Base-by-base conservation (phyloP, 2,113 vertebrate genomes). In the Neoarius graeffei region DNA sequence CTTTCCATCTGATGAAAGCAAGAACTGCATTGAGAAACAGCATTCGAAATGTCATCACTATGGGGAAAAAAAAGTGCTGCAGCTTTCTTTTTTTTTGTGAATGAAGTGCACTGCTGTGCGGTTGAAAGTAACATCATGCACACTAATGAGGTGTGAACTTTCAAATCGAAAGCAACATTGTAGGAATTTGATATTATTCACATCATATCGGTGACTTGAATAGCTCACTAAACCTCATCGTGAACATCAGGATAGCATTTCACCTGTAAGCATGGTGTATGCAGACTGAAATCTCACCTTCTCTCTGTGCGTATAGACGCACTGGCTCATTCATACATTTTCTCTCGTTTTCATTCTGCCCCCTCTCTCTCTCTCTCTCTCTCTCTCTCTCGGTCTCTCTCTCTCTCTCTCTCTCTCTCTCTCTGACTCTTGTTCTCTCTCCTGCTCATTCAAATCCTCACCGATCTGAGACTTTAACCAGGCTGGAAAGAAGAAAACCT, bases 1-100 rank as follows among this genome's bases (percentile, higher is more conserved):
- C 87, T 91, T 91, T 92, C 90, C 83, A 91, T 69, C 89, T 90
- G 48, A 87, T 87, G 90, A 89, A 92, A 93, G 88, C 81, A 42
- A 92, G 89, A 90, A 50, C 85, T 92, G 89, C 93, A 93, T 89
- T 89, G 89, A 74, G 87, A 91, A 92, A 88, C n/a, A 88, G 89
- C 92, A 52, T 89, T 91, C 90, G 56, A 77, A 86, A 91, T 88
- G 87, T 89, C 54, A 27, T 27, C 15, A 11, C 27, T 60, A 23
- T 23, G 8, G 79, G 42, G 3, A 23, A 60, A 81, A 81, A 76
- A 79, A 25, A n/a, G 9, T 23, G 7, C 50, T 54, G 50, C 50
- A 15, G 50, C 76, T 54, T 54, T 25, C 27, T 5, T 54, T 23
- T 50, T 79, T 56, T 81, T 60, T 81, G 56, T 81, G 80, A 81